Conservation (phyloP, 2,888 invertebrate species). For the Glyphotaelius pellucidus region DNA sequence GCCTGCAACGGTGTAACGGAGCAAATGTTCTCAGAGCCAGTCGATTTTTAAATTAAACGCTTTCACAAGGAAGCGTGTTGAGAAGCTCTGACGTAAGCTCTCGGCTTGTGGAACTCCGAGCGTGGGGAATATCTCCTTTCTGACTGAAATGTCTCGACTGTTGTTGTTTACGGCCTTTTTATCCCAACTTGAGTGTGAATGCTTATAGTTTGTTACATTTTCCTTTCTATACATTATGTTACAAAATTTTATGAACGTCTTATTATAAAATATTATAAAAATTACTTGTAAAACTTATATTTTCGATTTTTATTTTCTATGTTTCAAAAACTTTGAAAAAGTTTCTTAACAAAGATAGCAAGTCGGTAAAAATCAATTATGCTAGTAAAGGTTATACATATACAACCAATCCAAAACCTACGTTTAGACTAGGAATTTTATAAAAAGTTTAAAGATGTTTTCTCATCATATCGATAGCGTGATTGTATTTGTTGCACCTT, state of each 20-base stretch:
- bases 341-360: background rate
- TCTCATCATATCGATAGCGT: background rate
- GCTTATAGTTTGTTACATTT: background rate
- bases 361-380: background rate
- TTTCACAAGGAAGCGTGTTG: background rate
- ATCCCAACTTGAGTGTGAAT: slow-evolving; percentile 23
- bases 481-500: too few relatives aligned
- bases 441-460: background rate
- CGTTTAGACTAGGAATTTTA: background rate
- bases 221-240: background rate
- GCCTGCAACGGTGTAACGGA: background rate
- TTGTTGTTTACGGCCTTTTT: slow-evolving; percentile 10
- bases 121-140: slow-evolving; percentile 42
- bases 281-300: background rate
- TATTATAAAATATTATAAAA: background rate
- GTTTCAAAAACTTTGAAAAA: background rate
- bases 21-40: background rate
- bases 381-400: background rate
- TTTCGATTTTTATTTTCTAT: background rate
- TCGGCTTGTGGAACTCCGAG: slow-evolving; percentile 2
- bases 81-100: background rate
- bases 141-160: slow-evolving; percentile 29
- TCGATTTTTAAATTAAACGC: background rate
- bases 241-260: background rate
- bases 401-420: background rate